Evolutionary conservation across 2,797 vertebrate species (phyloP), one percentile per base, ranked within the genome.

Genomic region (Mustela erminea): DNA sequence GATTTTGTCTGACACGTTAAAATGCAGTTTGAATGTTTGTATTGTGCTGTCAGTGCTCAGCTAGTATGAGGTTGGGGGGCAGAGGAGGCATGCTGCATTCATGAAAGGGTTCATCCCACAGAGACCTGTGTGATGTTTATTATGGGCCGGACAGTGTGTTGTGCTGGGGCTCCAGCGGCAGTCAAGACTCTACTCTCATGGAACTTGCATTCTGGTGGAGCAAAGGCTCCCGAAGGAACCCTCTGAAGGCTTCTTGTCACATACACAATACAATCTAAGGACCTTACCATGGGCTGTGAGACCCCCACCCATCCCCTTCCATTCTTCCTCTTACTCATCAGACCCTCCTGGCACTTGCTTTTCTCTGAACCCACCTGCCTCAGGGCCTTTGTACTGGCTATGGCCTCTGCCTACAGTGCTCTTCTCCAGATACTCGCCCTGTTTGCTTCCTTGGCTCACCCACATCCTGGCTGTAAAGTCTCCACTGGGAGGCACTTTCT

Each of bases 171-270:
- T 46, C 41, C 41, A 29, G 72, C 25, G 89, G 49, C 49, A 52
- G 14, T 7, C 0, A 1, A 54, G 32, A 41, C 29, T 3, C 7
- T 0, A 1, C 3, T 25, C 7, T 46, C 52, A 10, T 0, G 3
- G 29, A 18, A 11, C 23, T 49, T 18, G 60, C 23, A 21, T 49
- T 29, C 29, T 0, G 2, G 23, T 1, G 6, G 64, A 27, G 7
- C 18, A 32, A 58, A 52, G 10, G 21, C 58, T 14, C n/a, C 56
- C 29, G 9, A 12, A 0, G 54, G 64, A 64, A 74, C 10, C 35
- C 46, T 32, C 0, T 15, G 0, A 81, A 18, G 60, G n/a, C 14
- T 70, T 60, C 38, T 38, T 5, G 4, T n/a, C 10, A 62, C 27
- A 27, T 25, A 7, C 52, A 10, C 21, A 7, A 21, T 58, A 56